Conservation (phyloP, 30 jellyfish, hydroid and myxozoan species). For the Aurelia sp. region DNA sequence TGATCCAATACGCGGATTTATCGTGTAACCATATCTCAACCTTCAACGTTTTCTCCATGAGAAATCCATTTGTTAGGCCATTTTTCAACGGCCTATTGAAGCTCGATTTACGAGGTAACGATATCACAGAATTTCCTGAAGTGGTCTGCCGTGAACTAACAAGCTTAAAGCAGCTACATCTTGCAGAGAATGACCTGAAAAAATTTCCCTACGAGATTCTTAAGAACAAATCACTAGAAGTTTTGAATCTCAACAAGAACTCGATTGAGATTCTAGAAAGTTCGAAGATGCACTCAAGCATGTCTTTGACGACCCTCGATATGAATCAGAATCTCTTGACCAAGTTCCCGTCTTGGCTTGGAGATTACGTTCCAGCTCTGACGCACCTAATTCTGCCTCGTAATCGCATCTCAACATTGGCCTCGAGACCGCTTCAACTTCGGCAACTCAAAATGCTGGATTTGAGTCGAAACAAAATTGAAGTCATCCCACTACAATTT, state of each 20-base stretch:
- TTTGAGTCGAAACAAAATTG: constrained; percentile 63
- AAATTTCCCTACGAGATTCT: constrained; percentile 81
- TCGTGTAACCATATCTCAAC: constrained; percentile 69
- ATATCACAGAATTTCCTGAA: constrained; percentile 46
- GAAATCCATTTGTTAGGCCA: constrained; percentile 17
- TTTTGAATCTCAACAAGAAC: constrained; percentile 64
- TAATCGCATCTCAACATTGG: constrained; percentile 56
- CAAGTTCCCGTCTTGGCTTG: constrained; percentile 72
- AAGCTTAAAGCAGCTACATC: constrained; percentile 50
- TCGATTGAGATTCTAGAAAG: constrained; percentile 24
- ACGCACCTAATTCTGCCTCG: constrained; percentile 41
- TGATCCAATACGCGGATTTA: constrained; percentile 75
- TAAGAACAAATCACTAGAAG: constrained; percentile 44
- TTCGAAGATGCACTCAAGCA: constrained; percentile 8
- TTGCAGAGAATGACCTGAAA: constrained; percentile 48
- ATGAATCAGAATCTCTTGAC: constrained; percentile 63
- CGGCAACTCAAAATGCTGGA: constrained; percentile 54
- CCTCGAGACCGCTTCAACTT: constrained; percentile 44
- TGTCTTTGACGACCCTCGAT: constrained; percentile 56
- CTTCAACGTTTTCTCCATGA: constrained; percentile 40
- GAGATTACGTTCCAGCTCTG: constrained; percentile 72
- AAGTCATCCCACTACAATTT: constrained; percentile 59
- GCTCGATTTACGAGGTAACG: constrained; percentile 71
- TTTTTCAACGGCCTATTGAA: constrained; percentile 70
- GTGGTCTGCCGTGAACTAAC: constrained; percentile 45